Percentiles rank a stretch among this genome's conserved stretches.
These are phyloP conservation scores for Acronicta alni DNA, from an alignment of 2,888 invertebrate genomes.

Conservation along the genomic window DNA sequence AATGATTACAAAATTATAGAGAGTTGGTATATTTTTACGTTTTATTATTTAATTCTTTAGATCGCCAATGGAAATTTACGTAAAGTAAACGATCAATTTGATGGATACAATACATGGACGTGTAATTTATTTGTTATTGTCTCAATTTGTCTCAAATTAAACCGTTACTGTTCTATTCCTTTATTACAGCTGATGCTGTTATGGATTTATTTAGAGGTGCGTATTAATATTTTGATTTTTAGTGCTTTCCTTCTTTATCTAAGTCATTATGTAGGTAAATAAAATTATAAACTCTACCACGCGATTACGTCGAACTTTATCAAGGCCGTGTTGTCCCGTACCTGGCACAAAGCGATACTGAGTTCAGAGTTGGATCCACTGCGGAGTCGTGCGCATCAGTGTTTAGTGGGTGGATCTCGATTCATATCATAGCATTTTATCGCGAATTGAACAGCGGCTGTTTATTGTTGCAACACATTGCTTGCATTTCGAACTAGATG, in stretches of 20 bases:
- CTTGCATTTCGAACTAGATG: conserved; percentile 17
- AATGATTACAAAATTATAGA: conserved; percentile 38
- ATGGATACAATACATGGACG: conserved; percentile 8
- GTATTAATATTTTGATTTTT: conserved; percentile 14
- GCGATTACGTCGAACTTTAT: conserved; percentile 75
- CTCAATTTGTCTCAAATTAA: conserved; percentile 37
- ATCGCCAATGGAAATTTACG: conserved; percentile 22
- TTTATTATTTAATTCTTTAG: conserved; percentile 11
- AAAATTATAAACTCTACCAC: conserved; percentile 57
- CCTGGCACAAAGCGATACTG: conserved; percentile 77
- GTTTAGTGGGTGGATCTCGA: conserved; percentile 79
- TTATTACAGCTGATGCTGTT: conserved; percentile 26
- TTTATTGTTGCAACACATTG: conserved; percentile 50
- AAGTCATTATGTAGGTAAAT: too few species aligned
- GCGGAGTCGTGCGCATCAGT: conserved; percentile 63
- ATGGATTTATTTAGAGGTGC: conserved; percentile 57
- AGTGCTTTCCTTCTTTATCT: conserved; percentile 5
- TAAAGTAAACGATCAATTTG: conserved; percentile 11
- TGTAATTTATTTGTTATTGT: conserved; percentile 45
- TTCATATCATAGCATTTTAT: conserved; percentile 70
- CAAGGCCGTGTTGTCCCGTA: conserved; percentile 84
- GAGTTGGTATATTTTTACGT: conserved; percentile 20
- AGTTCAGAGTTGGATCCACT: conserved; percentile 59
- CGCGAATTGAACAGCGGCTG: conserved; percentile 54
- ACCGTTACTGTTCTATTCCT: conserved; percentile 42